A percentile compares a stretch with the other conserved stretches of the same genome.
Evolutionary conservation across 1,140 invertebrate species (phyloP).

Genomic region (Hylyphantes graminicola): DNA sequence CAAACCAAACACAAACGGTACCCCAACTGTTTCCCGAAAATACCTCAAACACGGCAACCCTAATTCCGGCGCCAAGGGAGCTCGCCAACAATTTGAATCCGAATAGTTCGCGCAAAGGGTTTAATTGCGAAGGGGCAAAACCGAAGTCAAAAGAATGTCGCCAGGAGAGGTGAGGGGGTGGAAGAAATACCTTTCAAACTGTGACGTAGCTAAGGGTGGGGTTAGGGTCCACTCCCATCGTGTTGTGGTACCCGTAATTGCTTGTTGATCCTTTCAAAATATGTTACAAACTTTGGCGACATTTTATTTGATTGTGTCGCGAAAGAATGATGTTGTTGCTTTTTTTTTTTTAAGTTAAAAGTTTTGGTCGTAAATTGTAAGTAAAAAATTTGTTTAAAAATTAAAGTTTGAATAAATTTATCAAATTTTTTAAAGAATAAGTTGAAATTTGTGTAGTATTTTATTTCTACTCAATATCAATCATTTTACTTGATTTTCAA

Average conservation of each 20-base stretch:
- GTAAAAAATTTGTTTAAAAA: too few species aligned
- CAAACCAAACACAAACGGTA: too few species aligned
- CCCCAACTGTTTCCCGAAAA: too few species aligned
- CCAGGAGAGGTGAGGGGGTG: background rate
- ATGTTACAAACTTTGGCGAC: background rate
- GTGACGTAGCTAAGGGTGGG: background rate
- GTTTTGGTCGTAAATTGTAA: background rate
- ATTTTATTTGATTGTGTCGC: background rate
- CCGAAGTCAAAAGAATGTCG: background rate
- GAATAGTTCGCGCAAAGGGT: too few species aligned
- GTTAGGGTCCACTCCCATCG: background rate
- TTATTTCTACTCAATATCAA: background rate
- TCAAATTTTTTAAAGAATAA: constrained; percentile 33
- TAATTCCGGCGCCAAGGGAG: too few species aligned
- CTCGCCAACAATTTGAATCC: too few species aligned
- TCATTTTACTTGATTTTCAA: background rate
- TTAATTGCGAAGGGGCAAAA: too few species aligned
- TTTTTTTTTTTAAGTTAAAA: background rate
- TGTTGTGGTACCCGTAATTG: background rate
- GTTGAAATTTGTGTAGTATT: constrained; percentile 31
- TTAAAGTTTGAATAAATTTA: background rate
- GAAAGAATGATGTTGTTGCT: background rate
- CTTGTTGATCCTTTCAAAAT: background rate
- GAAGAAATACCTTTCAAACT: background rate
- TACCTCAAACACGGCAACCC: too few species aligned